Conservation (phyloP, 92 coral and sea anemone genomes). For the Palythoa grandis region DNA sequence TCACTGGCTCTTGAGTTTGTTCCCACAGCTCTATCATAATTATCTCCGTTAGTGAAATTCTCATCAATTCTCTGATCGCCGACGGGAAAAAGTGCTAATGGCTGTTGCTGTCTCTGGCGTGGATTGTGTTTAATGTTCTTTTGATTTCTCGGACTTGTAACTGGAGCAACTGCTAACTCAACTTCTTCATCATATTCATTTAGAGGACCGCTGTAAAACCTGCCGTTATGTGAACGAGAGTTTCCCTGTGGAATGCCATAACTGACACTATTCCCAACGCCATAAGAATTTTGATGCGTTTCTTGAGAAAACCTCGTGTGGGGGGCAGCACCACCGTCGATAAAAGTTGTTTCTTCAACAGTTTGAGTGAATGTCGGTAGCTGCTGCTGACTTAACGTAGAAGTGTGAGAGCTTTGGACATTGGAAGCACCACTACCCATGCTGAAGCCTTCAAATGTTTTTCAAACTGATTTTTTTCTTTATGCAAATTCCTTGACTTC, state of each 20-base stretch:
- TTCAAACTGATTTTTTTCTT: neutral
- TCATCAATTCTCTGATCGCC: neutral
- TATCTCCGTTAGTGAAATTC: neutral
- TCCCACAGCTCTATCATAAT: neutral
- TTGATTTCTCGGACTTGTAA: neutral
- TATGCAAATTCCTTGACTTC: conserved; percentile 28
- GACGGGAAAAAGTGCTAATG: neutral
- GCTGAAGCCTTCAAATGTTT: conserved; percentile 14
- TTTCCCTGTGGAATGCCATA: neutral
- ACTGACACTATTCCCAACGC: neutral
- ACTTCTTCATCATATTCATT: conserved; percentile 34
- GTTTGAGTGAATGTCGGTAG: conserved; percentile 23
- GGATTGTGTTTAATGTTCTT: neutral
- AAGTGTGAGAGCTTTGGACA: neutral
- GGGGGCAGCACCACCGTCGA: neutral
- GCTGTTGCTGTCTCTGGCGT: neutral
- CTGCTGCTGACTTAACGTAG: conserved; percentile 1
- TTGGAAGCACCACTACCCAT: conserved; percentile 41
- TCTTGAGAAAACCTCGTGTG: neutral
- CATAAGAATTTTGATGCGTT: conserved; percentile 7
- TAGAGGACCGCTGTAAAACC: neutral
- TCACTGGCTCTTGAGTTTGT: conserved; percentile 33
- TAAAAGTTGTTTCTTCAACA: conserved; percentile 14
- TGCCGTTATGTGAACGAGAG: conserved; percentile 6
- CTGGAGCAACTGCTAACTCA: conserved; percentile 14